Percentiles rank a stretch among this genome's conserved stretches.
phyloP scores from a whole-genome alignment of 2,797 vertebrate genomes.

The Falco berigora region DNA sequence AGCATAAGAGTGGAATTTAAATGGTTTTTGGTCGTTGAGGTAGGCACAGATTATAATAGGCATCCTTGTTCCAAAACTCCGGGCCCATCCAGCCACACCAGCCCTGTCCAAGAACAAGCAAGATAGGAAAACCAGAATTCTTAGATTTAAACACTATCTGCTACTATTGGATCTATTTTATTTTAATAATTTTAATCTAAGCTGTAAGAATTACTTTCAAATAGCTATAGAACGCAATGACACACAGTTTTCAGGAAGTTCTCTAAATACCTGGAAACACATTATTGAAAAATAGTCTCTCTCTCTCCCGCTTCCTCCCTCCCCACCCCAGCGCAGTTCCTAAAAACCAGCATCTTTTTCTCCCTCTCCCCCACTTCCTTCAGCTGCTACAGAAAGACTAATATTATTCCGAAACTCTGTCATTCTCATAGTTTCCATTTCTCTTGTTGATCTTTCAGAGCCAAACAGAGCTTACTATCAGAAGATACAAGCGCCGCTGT shows the following conservation, averaged over 20 bases:
- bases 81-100: conserved; percentile 97
- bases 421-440: neutral
- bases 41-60: conserved; percentile 95
- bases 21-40: conserved; percentile 86
- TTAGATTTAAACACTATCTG: neutral
- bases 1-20: conserved; percentile 56
- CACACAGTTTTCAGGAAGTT: neutral
- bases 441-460: neutral
- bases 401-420: neutral
- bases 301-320: neutral
- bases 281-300: neutral
- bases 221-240: neutral
- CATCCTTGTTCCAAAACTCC: conserved; percentile 92
- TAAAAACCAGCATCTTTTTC: neutral
- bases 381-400: neutral
- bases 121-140: neutral
- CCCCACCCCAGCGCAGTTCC: neutral
- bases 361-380: neutral
- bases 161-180: neutral
- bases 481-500: neutral
- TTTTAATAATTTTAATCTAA: neutral
- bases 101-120: conserved; percentile 74
- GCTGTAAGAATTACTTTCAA: neutral
- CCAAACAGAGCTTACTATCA: neutral
- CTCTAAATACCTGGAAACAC: neutral